These are phyloP conservation scores for Drosophila bifasciata DNA, from an alignment of 1,140 invertebrate genomes.

Conservation along the genomic window DNA sequence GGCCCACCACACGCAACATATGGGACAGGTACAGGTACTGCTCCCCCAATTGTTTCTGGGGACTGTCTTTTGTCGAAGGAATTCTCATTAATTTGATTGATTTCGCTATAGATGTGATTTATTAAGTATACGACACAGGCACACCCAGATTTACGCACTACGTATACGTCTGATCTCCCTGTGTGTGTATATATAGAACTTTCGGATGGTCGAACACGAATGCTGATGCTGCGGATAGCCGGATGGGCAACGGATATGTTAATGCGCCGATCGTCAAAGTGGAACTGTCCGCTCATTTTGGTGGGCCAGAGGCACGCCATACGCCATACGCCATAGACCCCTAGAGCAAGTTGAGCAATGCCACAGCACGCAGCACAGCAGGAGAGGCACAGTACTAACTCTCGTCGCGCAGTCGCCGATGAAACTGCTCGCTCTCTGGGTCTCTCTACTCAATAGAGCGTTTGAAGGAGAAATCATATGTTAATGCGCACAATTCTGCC, in stretches of 20 bases:
- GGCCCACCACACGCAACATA: slow-evolving; percentile 11
- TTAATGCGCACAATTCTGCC: slow-evolving; percentile 72
- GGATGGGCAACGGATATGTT: slow-evolving; percentile 82
- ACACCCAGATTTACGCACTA: slow-evolving; percentile 45
- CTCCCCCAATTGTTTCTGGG: background rate
- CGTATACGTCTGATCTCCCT: slow-evolving; percentile 39
- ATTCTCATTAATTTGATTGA: slow-evolving; percentile 57
- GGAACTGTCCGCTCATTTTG: slow-evolving; percentile 56
- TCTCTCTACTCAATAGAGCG: slow-evolving; percentile 12
- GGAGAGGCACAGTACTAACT: slow-evolving; percentile 17
- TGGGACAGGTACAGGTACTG: slow-evolving; percentile 15
- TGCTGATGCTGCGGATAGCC: slow-evolving; percentile 18
- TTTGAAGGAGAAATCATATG: slow-evolving; percentile 68
- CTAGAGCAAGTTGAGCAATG: slow-evolving; percentile 20
- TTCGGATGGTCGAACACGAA: slow-evolving; percentile 29
- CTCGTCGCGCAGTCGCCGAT: slow-evolving; percentile 40
- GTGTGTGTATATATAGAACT: slow-evolving; percentile 52
- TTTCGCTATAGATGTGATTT: slow-evolving; percentile 47
- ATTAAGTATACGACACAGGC: slow-evolving; percentile 67
- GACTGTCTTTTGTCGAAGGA: slow-evolving; percentile 10
- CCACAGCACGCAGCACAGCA: background rate
- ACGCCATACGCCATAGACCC: slow-evolving; percentile 10
- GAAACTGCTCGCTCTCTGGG: slow-evolving; percentile 10
- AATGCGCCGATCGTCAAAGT: slow-evolving; percentile 79
- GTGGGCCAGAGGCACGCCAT: slow-evolving; percentile 8